Percentiles rank a stretch among this genome's conserved stretches.
Evolutionary conservation across 2,113 vertebrate species (phyloP).

Genomic region (Elgaria multicarinata): DNA sequence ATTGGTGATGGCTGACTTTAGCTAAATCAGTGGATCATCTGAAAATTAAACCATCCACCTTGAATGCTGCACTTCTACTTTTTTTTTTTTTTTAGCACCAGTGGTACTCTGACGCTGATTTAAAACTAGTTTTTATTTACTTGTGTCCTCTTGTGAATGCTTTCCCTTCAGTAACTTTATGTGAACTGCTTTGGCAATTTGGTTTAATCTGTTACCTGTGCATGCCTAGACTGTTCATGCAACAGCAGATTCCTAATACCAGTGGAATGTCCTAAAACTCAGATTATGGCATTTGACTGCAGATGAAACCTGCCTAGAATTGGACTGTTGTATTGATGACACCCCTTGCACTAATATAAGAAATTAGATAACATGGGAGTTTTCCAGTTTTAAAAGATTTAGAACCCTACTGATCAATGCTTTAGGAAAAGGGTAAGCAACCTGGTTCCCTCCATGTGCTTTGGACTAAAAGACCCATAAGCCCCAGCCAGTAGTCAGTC

Average conservation of each 20-base stretch:
- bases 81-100: not conserved
- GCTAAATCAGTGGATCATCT: not conserved
- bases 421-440: not conserved
- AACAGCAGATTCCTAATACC: not conserved
- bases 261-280: not conserved
- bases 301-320: not conserved
- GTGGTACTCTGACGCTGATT: not conserved
- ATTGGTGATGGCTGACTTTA: not conserved
- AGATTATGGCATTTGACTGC: not conserved
- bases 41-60: not conserved
- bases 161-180: not conserved
- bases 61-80: not conserved
- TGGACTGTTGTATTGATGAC: not conserved
- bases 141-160: not conserved
- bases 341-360: not conserved
- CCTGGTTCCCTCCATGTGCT: no score
- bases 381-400: not conserved
- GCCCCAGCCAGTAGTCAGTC: no score
- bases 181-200: not conserved
- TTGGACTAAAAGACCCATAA: no score
- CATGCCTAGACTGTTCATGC: not conserved
- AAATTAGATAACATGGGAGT: not conserved
- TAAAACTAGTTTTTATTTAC: not conserved
- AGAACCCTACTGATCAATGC: not conserved
- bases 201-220: not conserved